A percentile compares a stretch with the other conserved stretches of the same genome.
phyloP scores from a whole-genome alignment of 2,113 vertebrate genomes.

The Neolamprologus cancellatus region DNA sequence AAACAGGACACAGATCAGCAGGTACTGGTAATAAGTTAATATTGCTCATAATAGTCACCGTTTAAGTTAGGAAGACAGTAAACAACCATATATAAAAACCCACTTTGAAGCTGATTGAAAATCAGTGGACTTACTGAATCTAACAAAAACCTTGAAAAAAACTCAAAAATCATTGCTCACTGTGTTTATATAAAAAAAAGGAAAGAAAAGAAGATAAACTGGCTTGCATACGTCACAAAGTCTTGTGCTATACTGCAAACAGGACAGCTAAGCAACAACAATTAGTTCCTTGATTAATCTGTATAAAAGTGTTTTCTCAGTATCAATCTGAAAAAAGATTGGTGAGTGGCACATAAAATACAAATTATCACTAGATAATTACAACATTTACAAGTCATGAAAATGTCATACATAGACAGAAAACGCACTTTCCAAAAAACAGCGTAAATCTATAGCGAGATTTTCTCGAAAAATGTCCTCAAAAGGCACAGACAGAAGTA shows the following conservation, averaged over 20 bases:
- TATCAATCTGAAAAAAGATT: slow-evolving; percentile 55
- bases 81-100: slow-evolving; percentile 21
- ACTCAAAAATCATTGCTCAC: neutral
- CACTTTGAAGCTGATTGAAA: slow-evolving; percentile 31
- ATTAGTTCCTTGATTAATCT: slow-evolving; percentile 34
- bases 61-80: slow-evolving; percentile 53
- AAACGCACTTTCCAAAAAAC: slow-evolving; percentile 30
- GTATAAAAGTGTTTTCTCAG: slow-evolving; percentile 58
- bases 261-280: slow-evolving; percentile 18
- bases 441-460: slow-evolving; percentile 31
- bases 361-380: slow-evolving; percentile 70
- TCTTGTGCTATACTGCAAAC: slow-evolving; percentile 31
- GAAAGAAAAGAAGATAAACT: neutral
- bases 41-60: slow-evolving; percentile 46
- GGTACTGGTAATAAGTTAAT: slow-evolving; percentile 41
- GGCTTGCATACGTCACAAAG: slow-evolving; percentile 20
- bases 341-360: slow-evolving; percentile 69
- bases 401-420: slow-evolving; percentile 50
- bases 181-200: neutral
- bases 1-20: slow-evolving; percentile 28
- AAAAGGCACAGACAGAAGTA: slow-evolving; percentile 80
- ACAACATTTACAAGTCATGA: slow-evolving; percentile 76
- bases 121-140: neutral
- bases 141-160: neutral
- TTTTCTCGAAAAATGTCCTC: slow-evolving; percentile 42